Conservation (phyloP, 2,888 invertebrate genomes). For the Trissolcus brochymenae region DNA sequence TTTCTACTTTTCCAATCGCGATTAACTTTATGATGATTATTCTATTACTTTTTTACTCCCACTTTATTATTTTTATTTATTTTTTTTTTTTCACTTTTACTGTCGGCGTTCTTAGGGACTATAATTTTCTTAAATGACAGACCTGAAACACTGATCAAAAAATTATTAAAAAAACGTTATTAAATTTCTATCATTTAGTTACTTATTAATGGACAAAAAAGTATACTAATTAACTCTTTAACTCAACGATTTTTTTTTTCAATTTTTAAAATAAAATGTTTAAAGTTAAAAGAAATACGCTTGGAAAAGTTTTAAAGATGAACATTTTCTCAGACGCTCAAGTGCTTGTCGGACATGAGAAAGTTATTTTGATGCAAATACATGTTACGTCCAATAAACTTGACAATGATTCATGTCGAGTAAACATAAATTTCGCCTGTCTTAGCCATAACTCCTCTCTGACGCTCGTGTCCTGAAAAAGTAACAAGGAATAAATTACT, state of each 20-base stretch:
- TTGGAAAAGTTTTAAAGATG: no score
- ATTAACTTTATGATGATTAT: constrained; percentile 8
- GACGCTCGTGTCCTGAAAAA: constrained; percentile 5
- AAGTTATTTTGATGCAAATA: constrained; percentile 44
- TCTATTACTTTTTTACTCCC: constrained; percentile 6
- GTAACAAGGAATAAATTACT: no score
- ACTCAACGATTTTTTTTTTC: no score
- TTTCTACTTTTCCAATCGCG: constrained; percentile 18
- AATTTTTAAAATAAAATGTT: no score
- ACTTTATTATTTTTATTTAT: no score
- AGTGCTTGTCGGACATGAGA: constrained; percentile 13
- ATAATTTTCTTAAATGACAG: constrained; percentile 26
- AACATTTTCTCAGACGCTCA: background rate
- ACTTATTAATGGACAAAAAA: constrained; percentile 4
- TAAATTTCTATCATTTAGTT: constrained; percentile 23
- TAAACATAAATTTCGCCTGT: constrained; percentile 22
- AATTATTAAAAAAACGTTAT: no score
- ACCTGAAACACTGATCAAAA: background rate
- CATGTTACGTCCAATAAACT: constrained; percentile 10
- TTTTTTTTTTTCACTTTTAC: constrained; percentile 14
- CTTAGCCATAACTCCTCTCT: background rate
- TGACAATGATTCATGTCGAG: constrained; percentile 13
- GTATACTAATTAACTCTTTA: no score
- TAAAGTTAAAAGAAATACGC: no score
- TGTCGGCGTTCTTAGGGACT: background rate